Evolutionary conservation across 2,113 vertebrate species (phyloP), one percentile per base, ranked within the genome.

Genomic region (Mohoua ochrocephala): DNA sequence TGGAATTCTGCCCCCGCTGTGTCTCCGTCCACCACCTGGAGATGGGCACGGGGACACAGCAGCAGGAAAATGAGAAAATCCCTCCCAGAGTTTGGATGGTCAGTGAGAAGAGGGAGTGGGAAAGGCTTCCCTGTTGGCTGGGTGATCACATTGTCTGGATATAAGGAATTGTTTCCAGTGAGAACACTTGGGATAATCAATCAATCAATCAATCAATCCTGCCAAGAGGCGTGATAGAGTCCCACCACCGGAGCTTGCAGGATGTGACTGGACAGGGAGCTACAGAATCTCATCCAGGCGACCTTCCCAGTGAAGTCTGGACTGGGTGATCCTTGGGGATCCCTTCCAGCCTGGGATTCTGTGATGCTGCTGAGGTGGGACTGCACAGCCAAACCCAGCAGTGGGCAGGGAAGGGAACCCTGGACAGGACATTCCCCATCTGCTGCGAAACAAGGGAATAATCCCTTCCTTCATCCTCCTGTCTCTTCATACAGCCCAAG

Each of bases 71-170:
- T 9, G 27, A 23, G 45, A 20, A 37, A 39, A 53, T 11, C 23
- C 28, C 2, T 0, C 7, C 0, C 10, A 1, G 13, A 5, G 15
- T 53, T 78, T 13, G 74, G 47, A 17, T 30, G n/a, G n/a, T 24
- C 30, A 7, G 33, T 3, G 26, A 22, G 12, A 5, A 15, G 31
- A 60, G 39, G 53, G 39, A 35, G 12, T 19, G 45, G 45, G 13
- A 53, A 52, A 69, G 27, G 33, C 2, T 33, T 37, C 37, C 73
- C 2, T 22, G 44, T 11, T 33, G 22, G 54, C 4, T 0, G 10
- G 45, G 45, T 15, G 54, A 10, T 23, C 56, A 24, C 41, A 2
- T 9, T 3, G 4, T 39, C 33, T 24, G 41, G 19, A 30, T 8
- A 4, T 1, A 7, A 17, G 65, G 41, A 21, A 41, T 33, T 20